Evolutionary conservation across 2,797 vertebrate genomes (phyloP).

Genomic region (Rhinoraja longicauda): DNA sequence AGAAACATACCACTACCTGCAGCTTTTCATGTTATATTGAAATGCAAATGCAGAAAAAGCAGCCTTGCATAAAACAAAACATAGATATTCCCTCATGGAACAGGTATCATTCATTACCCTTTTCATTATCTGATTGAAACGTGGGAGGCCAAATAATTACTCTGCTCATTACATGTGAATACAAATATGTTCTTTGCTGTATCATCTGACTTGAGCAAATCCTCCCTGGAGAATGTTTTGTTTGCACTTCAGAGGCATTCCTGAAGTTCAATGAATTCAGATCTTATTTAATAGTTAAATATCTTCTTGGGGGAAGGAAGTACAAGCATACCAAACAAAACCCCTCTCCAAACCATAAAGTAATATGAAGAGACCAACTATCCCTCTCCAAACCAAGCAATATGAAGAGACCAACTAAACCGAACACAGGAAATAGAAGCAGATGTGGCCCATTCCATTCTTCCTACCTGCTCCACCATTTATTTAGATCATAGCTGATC

Average conservation of each 20-base stretch:
- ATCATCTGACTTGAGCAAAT: not conserved
- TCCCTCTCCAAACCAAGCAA: not conserved
- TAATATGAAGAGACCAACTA: not conserved
- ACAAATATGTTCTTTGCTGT: not conserved
- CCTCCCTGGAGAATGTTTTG: not conserved
- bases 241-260: not conserved
- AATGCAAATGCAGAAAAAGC: not conserved
- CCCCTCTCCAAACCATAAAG: not conserved
- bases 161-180: not conserved
- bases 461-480: too few relatives aligned
- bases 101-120: not conserved
- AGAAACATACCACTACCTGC: not conserved
- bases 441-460: too few relatives aligned
- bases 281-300: not conserved
- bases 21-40: not conserved
- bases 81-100: not conserved
- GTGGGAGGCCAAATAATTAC: not conserved
- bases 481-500: too few relatives aligned
- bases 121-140: not conserved
- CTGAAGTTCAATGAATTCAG: not conserved
- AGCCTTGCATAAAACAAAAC: not conserved
- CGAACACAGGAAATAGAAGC: too few relatives aligned
- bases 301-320: not conserved
- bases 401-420: too few relatives aligned
- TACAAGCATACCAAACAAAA: not conserved